Percentiles rank a stretch among this genome's conserved stretches.
phyloP scores from a whole-genome alignment of 2,888 invertebrate species.

The Trypoxylon attenuatum region DNA sequence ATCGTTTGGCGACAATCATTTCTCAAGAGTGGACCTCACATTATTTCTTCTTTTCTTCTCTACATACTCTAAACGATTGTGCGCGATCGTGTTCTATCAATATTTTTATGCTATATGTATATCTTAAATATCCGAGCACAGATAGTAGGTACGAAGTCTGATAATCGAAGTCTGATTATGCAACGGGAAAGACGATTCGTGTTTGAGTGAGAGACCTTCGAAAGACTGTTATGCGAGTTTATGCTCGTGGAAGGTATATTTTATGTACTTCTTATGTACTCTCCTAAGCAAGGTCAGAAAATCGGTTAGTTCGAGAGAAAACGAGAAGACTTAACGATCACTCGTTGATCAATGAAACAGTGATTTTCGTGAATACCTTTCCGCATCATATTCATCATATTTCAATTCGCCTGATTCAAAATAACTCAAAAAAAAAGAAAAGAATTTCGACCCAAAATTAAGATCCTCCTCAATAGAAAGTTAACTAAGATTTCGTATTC shows the following conservation, averaged over 20 bases:
- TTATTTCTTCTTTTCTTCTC: no score
- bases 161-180: conserved; percentile 66
- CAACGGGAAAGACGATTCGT: conserved; percentile 62
- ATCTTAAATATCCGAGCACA: conserved; percentile 57
- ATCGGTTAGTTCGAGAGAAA: conserved; percentile 40
- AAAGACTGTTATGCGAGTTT: conserved; percentile 42
- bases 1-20: conserved; percentile 67
- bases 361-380: no score
- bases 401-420: no score
- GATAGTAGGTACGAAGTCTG: conserved; percentile 59
- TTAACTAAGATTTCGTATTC: no score
- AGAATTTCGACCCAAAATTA: no score
- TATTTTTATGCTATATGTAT: conserved; percentile 28
- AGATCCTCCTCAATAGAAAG: no score
- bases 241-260: conserved; percentile 45
- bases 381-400: no score
- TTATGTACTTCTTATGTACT: conserved; percentile 31
- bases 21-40: conserved; percentile 58
- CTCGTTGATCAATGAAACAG: not conserved
- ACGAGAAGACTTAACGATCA: no score
- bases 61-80: conserved; percentile 64
- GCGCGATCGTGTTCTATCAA: conserved; percentile 48
- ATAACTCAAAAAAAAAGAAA: no score
- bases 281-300: conserved; percentile 38
- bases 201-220: conserved; percentile 55